Percentiles rank a stretch among this genome's conserved stretches.
Conservation (phyloP, 1,140 invertebrate species). For the Bradysia coprophila region DNA sequence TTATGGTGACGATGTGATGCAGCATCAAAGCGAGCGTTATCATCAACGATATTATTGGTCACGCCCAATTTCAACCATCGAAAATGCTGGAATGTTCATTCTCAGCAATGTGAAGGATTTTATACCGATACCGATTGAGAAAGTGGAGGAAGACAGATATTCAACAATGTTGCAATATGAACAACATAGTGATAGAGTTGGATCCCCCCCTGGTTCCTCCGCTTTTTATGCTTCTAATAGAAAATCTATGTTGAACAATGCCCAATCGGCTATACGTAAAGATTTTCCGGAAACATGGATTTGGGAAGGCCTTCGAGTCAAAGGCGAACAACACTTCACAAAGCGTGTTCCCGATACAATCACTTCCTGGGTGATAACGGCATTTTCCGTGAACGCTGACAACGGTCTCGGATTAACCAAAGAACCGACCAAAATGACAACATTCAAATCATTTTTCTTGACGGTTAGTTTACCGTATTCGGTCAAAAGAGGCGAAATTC, state of each 20-base stretch:
- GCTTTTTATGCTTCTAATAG: not conserved
- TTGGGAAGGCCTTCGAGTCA: not conserved
- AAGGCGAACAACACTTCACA: constrained; percentile 15
- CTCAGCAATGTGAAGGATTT: not conserved
- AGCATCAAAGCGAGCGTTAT: not conserved
- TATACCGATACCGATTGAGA: not conserved
- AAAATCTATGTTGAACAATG: not conserved
- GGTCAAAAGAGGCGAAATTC: constrained; percentile 48
- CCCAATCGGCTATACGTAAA: not conserved
- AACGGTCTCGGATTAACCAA: constrained; percentile 69
- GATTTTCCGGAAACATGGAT: constrained; percentile 4
- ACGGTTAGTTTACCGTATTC: constrained; percentile 64
- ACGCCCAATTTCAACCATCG: not conserved
- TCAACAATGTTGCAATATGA: not conserved
- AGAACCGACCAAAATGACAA: constrained; percentile 51
- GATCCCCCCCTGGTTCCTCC: not conserved
- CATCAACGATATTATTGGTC: not conserved
- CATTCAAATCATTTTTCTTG: constrained; percentile 79
- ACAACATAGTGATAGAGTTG: not conserved
- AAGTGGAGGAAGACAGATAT: not conserved
- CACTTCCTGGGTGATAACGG: constrained; percentile 83
- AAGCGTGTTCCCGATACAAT: constrained; percentile 66
- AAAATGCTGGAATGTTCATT: not conserved
- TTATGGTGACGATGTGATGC: too few relatives aligned
- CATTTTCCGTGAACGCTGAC: constrained; percentile 74